phyloP scores from a whole-genome alignment of 2,797 vertebrate species.

The Chaenodraco wilsoni region DNA sequence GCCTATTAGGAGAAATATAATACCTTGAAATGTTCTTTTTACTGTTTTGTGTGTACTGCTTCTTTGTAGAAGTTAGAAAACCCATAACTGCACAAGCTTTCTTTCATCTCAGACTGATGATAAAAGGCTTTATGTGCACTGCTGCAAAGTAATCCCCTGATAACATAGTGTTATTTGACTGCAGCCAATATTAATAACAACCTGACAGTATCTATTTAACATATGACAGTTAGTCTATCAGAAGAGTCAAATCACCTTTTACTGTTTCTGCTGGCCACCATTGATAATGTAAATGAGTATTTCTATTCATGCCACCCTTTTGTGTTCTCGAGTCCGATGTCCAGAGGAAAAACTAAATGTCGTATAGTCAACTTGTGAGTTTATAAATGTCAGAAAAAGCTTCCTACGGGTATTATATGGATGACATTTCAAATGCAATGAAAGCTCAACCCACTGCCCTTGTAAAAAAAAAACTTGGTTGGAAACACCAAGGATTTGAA shows the following conservation, averaged over 20 bases:
- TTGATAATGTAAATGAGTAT: background rate
- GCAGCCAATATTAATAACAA: conserved; percentile 36
- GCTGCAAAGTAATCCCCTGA: conserved; percentile 57
- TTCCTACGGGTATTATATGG: conserved; percentile 13
- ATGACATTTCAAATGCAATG: conserved; percentile 12
- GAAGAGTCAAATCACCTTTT: background rate
- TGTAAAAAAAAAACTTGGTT: conserved; percentile 9
- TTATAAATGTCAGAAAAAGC: conserved; percentile 24
- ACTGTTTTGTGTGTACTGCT: conserved; percentile 18
- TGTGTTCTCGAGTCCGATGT: background rate
- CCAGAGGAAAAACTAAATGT: conserved; percentile 1
- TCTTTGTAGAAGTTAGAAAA: conserved; percentile 27
- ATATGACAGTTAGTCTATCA: conserved; percentile 26
- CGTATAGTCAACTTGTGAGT: background rate
- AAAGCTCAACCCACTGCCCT: background rate
- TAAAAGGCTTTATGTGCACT: conserved; percentile 51
- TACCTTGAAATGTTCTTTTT: conserved; percentile 2
- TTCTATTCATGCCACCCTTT: background rate
- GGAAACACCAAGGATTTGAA: conserved; percentile 23
- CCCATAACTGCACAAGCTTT: conserved; percentile 17
- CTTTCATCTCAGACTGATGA: conserved; percentile 43
- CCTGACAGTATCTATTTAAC: conserved; percentile 34
- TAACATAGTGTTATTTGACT: conserved; percentile 42
- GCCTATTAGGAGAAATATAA: conserved; percentile 1
- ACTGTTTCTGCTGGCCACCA: conserved; percentile 4